phyloP scores from a whole-genome alignment of 1,140 invertebrate species.

The Drosophila aff. region DNA sequence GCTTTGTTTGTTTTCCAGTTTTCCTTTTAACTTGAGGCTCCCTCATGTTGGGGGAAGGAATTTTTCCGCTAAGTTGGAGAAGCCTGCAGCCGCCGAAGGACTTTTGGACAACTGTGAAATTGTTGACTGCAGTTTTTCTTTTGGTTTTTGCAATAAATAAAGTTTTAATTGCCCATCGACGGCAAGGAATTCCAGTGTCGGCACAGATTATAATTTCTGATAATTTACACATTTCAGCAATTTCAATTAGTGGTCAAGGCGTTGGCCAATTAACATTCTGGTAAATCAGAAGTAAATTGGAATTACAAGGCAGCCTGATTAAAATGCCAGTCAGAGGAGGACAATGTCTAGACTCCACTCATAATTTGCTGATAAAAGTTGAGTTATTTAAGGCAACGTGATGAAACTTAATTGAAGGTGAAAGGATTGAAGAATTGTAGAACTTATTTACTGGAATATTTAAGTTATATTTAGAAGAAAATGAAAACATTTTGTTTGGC shows the following conservation, averaged over 20 bases:
- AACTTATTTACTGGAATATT: too few species aligned
- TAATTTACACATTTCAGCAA: conserved; percentile 37
- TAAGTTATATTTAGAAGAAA: too few species aligned
- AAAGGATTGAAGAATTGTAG: neutral
- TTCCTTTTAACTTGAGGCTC: conserved; percentile 28
- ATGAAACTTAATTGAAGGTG: conserved; percentile 48
- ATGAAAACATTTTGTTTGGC: too few species aligned
- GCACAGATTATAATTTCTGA: conserved; percentile 51
- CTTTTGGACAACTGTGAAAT: conserved; percentile 39
- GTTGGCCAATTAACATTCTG: conserved; percentile 25
- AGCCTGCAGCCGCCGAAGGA: conserved; percentile 36
- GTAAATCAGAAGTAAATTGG: conserved; percentile 23
- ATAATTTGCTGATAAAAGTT: conserved; percentile 59
- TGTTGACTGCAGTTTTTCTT: conserved; percentile 42
- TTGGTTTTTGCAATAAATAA: conserved; percentile 57
- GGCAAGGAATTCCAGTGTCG: conserved; percentile 7
- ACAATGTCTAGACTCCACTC: conserved; percentile 30
- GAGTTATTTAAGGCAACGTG: conserved; percentile 55
- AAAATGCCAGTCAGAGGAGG: conserved; percentile 31
- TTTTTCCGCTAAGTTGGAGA: conserved; percentile 23
- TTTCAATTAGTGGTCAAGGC: conserved; percentile 56
- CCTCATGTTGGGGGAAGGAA: conserved; percentile 1
- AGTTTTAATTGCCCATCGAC: conserved; percentile 70
- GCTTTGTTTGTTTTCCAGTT: conserved; percentile 34
- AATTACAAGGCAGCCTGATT: conserved; percentile 12